A percentile compares a stretch with the other conserved stretches of the same genome.
These are phyloP conservation scores for Andricus curvator DNA, from an alignment of 2,888 invertebrate species.

Conservation along the genomic window DNA sequence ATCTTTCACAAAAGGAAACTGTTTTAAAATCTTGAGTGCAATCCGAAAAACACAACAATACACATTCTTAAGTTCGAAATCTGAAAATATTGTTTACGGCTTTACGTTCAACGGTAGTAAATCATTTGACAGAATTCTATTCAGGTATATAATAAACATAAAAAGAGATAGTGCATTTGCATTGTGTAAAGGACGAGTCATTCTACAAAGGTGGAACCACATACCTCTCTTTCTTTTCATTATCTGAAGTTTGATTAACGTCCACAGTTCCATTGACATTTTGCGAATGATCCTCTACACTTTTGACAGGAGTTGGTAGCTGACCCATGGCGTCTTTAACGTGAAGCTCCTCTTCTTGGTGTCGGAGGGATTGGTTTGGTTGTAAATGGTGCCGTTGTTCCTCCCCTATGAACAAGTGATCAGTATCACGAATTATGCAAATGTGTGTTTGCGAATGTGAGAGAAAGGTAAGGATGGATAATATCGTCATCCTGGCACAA, in stretches of 20 bases:
- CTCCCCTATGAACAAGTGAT: conserved; percentile 57
- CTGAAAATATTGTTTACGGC: neutral
- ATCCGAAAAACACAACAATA: neutral
- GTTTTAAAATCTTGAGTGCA: neutral
- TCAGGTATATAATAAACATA: neutral
- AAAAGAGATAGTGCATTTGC: neutral
- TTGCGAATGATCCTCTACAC: conserved; percentile 55
- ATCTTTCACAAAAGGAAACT: too few species aligned
- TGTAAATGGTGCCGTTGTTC: conserved; percentile 54
- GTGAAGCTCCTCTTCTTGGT: conserved; percentile 51
- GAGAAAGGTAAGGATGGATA: conserved; percentile 37
- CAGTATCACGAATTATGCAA: conserved; percentile 55
- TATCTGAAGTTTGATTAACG: conserved; percentile 53
- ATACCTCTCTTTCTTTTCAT: conserved; percentile 64
- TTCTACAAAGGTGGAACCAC: conserved; percentile 41
- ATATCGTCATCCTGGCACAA: conserved; percentile 43
- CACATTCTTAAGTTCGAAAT: neutral
- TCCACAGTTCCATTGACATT: conserved; percentile 51
- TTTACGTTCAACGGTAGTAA: neutral
- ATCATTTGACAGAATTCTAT: conserved; percentile 12
- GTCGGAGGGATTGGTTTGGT: conserved; percentile 37
- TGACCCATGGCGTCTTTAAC: conserved; percentile 56
- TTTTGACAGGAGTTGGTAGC: conserved; percentile 46
- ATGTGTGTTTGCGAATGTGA: conserved; percentile 47
- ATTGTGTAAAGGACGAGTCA: conserved; percentile 5